These are phyloP conservation scores for Hyalella azteca DNA, from an alignment of 2,888 invertebrate species.

Conservation along the genomic window DNA sequence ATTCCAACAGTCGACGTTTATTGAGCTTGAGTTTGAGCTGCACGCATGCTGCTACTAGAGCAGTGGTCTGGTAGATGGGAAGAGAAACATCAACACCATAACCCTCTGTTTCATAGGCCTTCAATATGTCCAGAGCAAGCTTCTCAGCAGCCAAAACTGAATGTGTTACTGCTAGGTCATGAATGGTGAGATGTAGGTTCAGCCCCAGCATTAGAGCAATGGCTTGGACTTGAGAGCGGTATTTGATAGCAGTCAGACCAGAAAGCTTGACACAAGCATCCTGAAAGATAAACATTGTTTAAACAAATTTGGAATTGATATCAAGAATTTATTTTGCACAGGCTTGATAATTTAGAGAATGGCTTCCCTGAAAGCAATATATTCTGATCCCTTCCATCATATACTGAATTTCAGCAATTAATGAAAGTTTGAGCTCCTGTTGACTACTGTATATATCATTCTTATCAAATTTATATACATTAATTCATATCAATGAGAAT, in stretches of 20 bases:
- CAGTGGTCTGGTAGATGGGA: slow-evolving; percentile 19
- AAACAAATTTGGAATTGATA: too few species aligned
- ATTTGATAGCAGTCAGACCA: slow-evolving; percentile 3
- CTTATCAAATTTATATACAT: too few species aligned
- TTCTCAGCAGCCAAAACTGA: neutral
- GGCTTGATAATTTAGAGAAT: too few species aligned
- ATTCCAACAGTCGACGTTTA: neutral
- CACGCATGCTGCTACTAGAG: neutral
- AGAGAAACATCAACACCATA: neutral
- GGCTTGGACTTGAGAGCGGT: slow-evolving; percentile 7
- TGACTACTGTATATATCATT: too few species aligned
- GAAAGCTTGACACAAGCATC: neutral
- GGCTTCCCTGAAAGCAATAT: too few species aligned
- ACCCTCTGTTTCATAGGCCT: neutral
- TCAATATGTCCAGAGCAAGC: neutral
- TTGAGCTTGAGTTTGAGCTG: slow-evolving; percentile 7
- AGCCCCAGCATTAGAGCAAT: slow-evolving; percentile 5
- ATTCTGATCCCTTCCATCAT: too few species aligned
- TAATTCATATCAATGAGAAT: too few species aligned
- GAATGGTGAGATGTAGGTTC: neutral
- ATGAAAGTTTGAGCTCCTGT: too few species aligned
- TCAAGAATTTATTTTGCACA: too few species aligned
- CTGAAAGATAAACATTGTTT: too few species aligned
- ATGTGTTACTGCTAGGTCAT: slow-evolving; percentile 4
- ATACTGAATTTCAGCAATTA: too few species aligned